Evolutionary conservation across 2,888 invertebrate genomes (phyloP).

Genomic region (Macropis europaea): DNA sequence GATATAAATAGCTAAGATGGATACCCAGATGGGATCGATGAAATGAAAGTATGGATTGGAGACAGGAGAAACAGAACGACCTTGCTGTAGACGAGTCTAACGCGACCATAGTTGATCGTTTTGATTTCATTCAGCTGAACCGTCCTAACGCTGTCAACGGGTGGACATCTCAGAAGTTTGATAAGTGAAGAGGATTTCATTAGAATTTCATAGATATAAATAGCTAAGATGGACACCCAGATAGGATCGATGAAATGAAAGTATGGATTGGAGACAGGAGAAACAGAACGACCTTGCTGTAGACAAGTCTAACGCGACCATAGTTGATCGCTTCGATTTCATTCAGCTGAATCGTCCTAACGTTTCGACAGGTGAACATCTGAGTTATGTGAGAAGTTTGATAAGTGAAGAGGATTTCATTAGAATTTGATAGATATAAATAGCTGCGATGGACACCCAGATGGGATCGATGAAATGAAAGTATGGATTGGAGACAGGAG

Average conservation of each 20-base stretch:
- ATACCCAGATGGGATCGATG: too few species aligned
- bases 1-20: conserved; percentile 61
- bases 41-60: conserved; percentile 61
- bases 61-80: conserved; percentile 51
- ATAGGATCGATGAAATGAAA: conserved; percentile 64
- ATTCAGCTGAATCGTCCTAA: conserved; percentile 39
- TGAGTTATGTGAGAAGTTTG: too few species aligned
- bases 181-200: too few species aligned
- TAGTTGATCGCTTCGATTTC: conserved; percentile 71
- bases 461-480: conserved; percentile 64
- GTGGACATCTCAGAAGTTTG: too few species aligned
- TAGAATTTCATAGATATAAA: conserved; percentile 67
- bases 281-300: conserved; percentile 59
- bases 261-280: conserved; percentile 31
- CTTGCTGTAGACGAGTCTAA: conserved; percentile 58
- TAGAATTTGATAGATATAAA: conserved; percentile 67
- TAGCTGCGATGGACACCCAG: conserved; percentile 56
- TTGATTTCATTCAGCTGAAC: conserved; percentile 65
- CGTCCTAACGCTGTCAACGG: too few species aligned
- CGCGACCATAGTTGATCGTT: conserved; percentile 64
- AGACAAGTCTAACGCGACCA: conserved; percentile 54
- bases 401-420: too few species aligned
- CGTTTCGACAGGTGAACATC: too few species aligned
- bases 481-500: conserved; percentile 31
- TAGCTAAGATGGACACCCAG: conserved; percentile 56